These are phyloP conservation scores for Pipra filicauda DNA, from an alignment of 2,113 vertebrate genomes.

Conservation along the genomic window DNA sequence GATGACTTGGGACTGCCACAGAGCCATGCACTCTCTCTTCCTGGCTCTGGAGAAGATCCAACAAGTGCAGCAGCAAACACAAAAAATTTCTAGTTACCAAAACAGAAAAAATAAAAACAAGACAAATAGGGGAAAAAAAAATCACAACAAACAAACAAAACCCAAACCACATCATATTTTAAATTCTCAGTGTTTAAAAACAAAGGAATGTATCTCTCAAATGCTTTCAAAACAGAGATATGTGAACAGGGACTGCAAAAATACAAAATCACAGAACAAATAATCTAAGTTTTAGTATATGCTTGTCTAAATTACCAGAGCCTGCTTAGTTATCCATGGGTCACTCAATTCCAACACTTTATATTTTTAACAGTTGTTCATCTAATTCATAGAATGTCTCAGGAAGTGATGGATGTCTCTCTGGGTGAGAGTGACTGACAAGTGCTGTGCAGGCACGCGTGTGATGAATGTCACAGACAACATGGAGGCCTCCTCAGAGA, in stretches of 20 bases:
- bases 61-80: neutral
- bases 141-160: accelerated
- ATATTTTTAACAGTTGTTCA: neutral
- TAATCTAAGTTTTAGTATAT: neutral
- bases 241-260: neutral
- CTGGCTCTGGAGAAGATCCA: neutral
- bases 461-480: constrained; percentile 20
- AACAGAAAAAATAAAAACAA: neutral
- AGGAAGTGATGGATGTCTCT: neutral
- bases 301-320: neutral
- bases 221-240: neutral
- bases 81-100: neutral
- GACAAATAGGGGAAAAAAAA: accelerated
- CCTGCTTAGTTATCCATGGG: neutral
- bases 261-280: neutral
- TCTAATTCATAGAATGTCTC: neutral
- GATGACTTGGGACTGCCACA: neutral
- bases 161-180: neutral
- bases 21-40: neutral
- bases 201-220: neutral
- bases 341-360: neutral
- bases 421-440: constrained; percentile 18
- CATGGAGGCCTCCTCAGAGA: neutral
- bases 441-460: neutral
- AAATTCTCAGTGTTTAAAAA: neutral